Conservation (phyloP, 2,888 invertebrate species). For the Tetranychus truncatus region DNA sequence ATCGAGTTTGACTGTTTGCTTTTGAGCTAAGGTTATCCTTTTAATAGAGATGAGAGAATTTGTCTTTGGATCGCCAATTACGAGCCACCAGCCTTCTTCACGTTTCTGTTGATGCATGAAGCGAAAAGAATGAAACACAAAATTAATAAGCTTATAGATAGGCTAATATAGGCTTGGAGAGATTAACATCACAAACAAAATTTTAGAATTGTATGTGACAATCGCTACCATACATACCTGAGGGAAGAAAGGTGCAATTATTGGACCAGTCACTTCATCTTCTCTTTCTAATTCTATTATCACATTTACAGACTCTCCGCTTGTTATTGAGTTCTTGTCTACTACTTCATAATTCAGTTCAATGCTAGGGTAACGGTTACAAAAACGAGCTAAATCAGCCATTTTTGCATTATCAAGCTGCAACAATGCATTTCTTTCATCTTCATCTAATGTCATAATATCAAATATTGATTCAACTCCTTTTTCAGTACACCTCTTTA, state of each 20-base stretch:
- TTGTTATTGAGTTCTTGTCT: conserved; percentile 47
- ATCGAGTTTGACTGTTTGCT: conserved; percentile 66
- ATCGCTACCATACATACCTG: conserved; percentile 42
- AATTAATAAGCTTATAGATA: neutral
- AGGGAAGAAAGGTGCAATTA: conserved; percentile 95
- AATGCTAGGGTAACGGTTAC: conserved; percentile 70
- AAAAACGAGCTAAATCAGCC: conserved; percentile 95
- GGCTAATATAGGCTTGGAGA: neutral
- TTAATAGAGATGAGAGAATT: conserved; percentile 94
- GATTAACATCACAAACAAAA: neutral
- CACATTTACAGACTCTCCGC: conserved; percentile 70
- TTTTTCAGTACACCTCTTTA: conserved; percentile 77
- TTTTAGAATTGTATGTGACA: neutral
- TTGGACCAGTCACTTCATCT: conserved; percentile 87
- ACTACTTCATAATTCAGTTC: conserved; percentile 79
- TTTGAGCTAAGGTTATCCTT: conserved; percentile 77
- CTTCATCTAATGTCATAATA: conserved; percentile 74
- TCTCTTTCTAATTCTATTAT: conserved; percentile 82
- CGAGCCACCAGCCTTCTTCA: conserved; percentile 69
- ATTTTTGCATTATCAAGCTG: conserved; percentile 57
- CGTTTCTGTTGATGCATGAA: conserved; percentile 34
- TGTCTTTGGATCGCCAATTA: conserved; percentile 83
- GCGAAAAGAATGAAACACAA: neutral
- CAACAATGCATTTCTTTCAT: conserved; percentile 45
- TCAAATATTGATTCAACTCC: conserved; percentile 77